Conservation (phyloP, 2,888 invertebrate species). For the Agrotis clavis region DNA sequence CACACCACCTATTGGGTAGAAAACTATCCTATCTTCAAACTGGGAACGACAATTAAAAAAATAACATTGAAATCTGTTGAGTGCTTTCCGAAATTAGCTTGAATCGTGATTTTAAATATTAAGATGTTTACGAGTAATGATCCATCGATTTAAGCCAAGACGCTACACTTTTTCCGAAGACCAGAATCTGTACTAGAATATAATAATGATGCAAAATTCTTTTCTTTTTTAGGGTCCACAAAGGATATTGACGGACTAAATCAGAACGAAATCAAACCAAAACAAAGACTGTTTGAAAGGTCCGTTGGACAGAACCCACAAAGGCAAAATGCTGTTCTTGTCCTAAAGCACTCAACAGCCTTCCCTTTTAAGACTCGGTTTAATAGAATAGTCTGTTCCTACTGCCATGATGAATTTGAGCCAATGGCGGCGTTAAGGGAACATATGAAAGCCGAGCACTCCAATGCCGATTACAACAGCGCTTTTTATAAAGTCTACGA, state of each 20-base stretch:
- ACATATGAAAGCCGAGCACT: slow-evolving; percentile 82
- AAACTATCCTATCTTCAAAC: too few species aligned
- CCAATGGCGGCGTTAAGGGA: slow-evolving; percentile 83
- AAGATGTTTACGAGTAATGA: slow-evolving; percentile 20
- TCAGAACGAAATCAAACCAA: slow-evolving; percentile 85
- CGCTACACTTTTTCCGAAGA: slow-evolving; percentile 23
- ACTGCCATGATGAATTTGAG: slow-evolving; percentile 87
- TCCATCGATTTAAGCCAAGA: slow-evolving; percentile 25
- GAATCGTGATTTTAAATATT: too few species aligned
- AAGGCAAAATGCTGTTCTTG: slow-evolving; percentile 86
- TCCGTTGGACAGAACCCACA: slow-evolving; percentile 88
- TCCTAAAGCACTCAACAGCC: slow-evolving; percentile 85
- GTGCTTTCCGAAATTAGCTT: too few species aligned
- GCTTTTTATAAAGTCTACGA: slow-evolving; percentile 88
- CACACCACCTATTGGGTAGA: too few species aligned
- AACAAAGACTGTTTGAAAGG: slow-evolving; percentile 88
- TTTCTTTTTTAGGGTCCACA: slow-evolving; percentile 89
- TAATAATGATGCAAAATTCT: slow-evolving; percentile 85
- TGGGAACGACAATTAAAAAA: too few species aligned
- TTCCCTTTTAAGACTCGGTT: slow-evolving; percentile 88
- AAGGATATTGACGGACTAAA: slow-evolving; percentile 82
- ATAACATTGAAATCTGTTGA: too few species aligned
- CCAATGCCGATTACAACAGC: slow-evolving; percentile 84
- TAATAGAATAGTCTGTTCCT: slow-evolving; percentile 87
- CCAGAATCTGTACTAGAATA: slow-evolving; percentile 70